phyloP scores from a whole-genome alignment of 2,797 vertebrate species.

The Thamnophis elegans region DNA sequence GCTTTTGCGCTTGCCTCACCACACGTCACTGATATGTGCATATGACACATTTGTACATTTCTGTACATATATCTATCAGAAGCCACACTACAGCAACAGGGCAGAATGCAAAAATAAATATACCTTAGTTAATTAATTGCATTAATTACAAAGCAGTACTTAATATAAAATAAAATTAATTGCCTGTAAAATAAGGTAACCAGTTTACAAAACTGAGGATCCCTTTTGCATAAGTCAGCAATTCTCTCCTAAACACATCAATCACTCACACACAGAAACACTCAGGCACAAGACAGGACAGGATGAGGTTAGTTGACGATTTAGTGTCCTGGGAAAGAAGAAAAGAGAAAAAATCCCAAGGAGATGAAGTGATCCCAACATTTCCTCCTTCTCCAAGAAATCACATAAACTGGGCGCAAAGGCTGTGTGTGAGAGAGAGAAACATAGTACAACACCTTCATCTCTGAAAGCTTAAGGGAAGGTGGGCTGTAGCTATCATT shows the following conservation, averaged over 20 bases:
- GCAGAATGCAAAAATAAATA: not conserved
- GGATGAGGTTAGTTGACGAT: not conserved
- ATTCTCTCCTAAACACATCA: not conserved
- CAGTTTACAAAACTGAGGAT: not conserved
- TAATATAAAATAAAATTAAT: not conserved
- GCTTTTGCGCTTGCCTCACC: too few species aligned
- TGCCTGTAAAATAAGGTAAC: not conserved
- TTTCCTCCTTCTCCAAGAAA: not conserved
- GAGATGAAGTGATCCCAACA: not conserved
- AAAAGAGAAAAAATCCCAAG: not conserved
- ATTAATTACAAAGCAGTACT: not conserved
- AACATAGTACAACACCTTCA: not conserved
- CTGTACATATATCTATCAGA: not conserved
- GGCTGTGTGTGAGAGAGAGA: not conserved
- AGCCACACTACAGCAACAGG: not conserved
- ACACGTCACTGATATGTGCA: too few species aligned
- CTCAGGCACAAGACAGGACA: not conserved
- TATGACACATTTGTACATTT: not conserved
- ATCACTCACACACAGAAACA: not conserved
- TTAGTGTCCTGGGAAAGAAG: not conserved
- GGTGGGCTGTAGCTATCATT: not conserved
- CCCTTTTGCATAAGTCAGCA: not conserved
- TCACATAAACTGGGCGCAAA: not conserved
- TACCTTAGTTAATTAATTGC: not conserved
- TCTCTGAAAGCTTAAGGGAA: not conserved